These are phyloP conservation scores for Caenorhabditis sp. DNA, from an alignment of 2,888 invertebrate species.

Conservation along the genomic window DNA sequence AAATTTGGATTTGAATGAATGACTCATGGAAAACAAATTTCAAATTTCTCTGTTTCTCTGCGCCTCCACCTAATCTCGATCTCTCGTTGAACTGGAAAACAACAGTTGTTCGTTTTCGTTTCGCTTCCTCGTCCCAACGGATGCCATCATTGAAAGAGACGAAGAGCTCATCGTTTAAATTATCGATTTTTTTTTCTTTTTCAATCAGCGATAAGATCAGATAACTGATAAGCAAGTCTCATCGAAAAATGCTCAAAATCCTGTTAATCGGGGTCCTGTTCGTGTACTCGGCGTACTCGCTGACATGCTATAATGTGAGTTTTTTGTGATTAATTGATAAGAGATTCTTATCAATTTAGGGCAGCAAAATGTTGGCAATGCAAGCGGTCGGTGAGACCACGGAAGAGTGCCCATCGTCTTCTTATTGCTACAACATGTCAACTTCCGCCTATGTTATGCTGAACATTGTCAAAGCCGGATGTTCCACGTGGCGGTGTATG, in stretches of 20 bases:
- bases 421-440: constrained; percentile 75
- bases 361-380: constrained; percentile 69
- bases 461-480: constrained; percentile 79
- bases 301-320: constrained; percentile 67
- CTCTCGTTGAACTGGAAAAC: too few relatives aligned
- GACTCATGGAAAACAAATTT: too few relatives aligned
- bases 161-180: too few relatives aligned
- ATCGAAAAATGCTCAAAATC: not conserved
- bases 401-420: constrained; percentile 68
- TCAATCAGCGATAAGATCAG: not conserved
- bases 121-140: too few relatives aligned
- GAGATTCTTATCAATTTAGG: constrained; percentile 44
- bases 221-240: too few relatives aligned
- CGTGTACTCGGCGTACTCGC: constrained; percentile 1
- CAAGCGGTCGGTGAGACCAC: constrained; percentile 71
- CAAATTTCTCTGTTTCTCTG: too few relatives aligned
- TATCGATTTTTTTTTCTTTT: too few relatives aligned
- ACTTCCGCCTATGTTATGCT: constrained; percentile 69
- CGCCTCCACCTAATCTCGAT: too few relatives aligned
- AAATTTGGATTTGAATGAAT: too few relatives aligned
- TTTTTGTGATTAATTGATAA: not conserved
- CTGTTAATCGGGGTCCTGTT: not conserved
- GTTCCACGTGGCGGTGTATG: constrained; percentile 78
- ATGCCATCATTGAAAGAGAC: too few relatives aligned
- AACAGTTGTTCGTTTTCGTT: not conserved